These are phyloP conservation scores for Cololabis saira DNA, from an alignment of 2,113 vertebrate genomes.

Conservation along the genomic window DNA sequence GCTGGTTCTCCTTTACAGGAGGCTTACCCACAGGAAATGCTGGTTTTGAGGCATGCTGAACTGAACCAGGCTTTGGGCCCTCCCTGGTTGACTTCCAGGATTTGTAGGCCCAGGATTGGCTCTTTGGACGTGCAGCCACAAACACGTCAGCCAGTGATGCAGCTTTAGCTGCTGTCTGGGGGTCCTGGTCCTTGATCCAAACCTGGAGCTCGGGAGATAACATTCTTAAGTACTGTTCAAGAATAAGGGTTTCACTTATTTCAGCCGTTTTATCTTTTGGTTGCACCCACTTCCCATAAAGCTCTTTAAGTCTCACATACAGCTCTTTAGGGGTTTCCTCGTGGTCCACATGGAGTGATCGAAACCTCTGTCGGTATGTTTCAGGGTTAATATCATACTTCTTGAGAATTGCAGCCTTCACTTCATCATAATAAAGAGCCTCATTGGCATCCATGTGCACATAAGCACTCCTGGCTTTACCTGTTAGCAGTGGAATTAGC, in stretches of 20 bases:
- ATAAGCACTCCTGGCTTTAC: not conserved
- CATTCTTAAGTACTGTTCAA: not conserved
- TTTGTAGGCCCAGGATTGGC: not conserved
- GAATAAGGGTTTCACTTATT: not conserved
- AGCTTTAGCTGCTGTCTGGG: not conserved
- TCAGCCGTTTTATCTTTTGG: too few relatives aligned
- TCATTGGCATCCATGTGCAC: not conserved
- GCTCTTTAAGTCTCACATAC: not conserved
- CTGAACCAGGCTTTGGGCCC: too few relatives aligned
- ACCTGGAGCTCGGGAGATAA: too few relatives aligned
- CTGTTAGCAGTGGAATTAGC: not conserved
- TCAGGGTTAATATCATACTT: constrained; percentile 1
- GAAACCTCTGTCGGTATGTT: not conserved
- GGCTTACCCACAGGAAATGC: too few relatives aligned
- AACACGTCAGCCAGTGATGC: not conserved
- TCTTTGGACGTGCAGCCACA: not conserved
- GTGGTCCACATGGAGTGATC: not conserved
- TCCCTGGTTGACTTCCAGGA: too few relatives aligned
- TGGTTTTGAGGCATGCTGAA: not conserved
- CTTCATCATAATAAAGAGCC: not conserved
- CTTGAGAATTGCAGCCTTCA: not conserved
- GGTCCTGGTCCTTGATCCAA: not conserved
- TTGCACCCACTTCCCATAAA: not conserved
- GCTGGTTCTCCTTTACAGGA: too few relatives aligned
- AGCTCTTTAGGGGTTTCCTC: not conserved